Evolutionary conservation across 2,113 vertebrate genomes (phyloP), one percentile per base, ranked within the genome.

Genomic region (Mus musculus): DNA sequence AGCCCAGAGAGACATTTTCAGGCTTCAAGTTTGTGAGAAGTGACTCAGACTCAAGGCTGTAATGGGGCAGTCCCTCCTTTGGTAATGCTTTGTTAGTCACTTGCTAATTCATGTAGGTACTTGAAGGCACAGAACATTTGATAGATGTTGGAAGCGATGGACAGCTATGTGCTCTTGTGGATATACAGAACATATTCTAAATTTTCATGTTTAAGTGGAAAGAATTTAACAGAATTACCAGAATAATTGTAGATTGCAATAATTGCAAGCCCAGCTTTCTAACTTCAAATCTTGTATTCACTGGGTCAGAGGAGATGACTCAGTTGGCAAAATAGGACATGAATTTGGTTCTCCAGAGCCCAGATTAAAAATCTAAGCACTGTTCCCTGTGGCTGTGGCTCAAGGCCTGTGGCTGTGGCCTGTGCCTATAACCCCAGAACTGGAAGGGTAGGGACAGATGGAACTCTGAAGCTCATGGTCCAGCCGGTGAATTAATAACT

Each of bases 1-100:
- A 49, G 89, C 59, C n/a, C 11, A 71, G 81, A n/a, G 49, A 93
- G 56, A 91, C 42, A 87, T 56, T 93, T 95, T 94, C 56, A 94
- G 42, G 9, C 86, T 96, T 96, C 19, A 78, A 95, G 52, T 89
- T 72, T 88, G 46, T 61, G 56, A 95, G 96, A 95, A 95, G 81
- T 93, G 46, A 93, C 89, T 91, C 61, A 52, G 95, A 95, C 54
- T 90, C 56, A 92, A 88, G 8, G 30, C 39, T 85, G 89, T 65
- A 56, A 81, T 7, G 78, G 12, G 22, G 26, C 77, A 30, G 36
- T 90, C 61, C 54, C 26, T 46, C 28, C 22, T 88, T 95, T 94
- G 89, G 85, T 63, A 73, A 71, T 42, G 95, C 46, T 72, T 33
- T 17, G 39, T 65, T 94, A 94, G 59, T 67, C 90, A 46, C 90